Percentiles rank a stretch among this genome's conserved stretches.
Evolutionary conservation across 2,797 vertebrate species (phyloP).

Genomic region (Typhlichthys subterraneus): DNA sequence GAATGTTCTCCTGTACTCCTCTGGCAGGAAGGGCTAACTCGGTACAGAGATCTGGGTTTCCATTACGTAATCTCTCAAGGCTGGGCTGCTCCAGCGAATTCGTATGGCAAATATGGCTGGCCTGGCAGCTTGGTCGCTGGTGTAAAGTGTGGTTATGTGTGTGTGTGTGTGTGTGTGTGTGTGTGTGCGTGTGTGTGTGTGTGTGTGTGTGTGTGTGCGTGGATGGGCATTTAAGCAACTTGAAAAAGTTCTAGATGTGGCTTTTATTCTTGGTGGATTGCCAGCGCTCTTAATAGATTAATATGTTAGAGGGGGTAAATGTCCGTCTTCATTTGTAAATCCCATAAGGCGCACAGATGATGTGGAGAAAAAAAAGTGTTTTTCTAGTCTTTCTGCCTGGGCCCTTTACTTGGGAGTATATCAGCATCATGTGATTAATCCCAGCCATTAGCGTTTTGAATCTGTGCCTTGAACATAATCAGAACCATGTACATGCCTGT

Average conservation of each 20-base stretch:
- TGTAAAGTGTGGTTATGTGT: no score
- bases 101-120: slow-evolving; percentile 25
- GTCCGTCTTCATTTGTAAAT: no score
- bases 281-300: no score
- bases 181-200: slow-evolving; percentile 2
- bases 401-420: not conserved
- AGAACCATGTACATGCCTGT: slow-evolving; percentile 7
- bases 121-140: not conserved
- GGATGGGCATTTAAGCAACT: no score
- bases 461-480: not conserved
- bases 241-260: no score
- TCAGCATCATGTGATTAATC: not conserved
- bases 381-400: not conserved
- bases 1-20: slow-evolving; percentile 40
- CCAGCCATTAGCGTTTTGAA: slow-evolving; percentile 1
- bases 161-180: not conserved
- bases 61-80: slow-evolving; percentile 52
- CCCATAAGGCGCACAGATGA: no score
- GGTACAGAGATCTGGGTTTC: slow-evolving; percentile 52
- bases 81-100: slow-evolving; percentile 17
- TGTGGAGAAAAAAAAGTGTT: not conserved
- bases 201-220: slow-evolving; percentile 10
- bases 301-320: no score
- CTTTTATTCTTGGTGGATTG: no score
- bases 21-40: slow-evolving; percentile 31